Percentiles rank a stretch among this genome's conserved stretches.
Conservation (phyloP, 2,888 invertebrate species). For the Amorpha juglandis region DNA sequence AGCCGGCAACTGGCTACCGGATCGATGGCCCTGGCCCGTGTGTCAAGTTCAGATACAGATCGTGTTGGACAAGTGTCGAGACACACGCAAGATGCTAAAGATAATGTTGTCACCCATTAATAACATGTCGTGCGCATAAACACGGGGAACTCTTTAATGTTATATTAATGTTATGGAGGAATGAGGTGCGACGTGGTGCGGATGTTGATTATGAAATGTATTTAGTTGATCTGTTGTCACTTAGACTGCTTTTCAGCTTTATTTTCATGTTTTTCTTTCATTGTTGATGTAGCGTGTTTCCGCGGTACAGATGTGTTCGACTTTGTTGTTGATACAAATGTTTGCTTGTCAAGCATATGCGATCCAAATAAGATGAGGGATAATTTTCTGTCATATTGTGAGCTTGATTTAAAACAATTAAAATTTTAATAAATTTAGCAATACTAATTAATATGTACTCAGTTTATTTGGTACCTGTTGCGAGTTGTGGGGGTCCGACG, state of each 20-base stretch:
- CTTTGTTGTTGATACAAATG: background rate
- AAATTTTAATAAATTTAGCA: no score
- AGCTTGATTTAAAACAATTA: no score
- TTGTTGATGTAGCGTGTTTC: background rate
- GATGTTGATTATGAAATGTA: slow-evolving; percentile 17
- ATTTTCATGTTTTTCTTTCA: no score
- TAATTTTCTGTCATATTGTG: no score
- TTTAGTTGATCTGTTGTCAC: background rate
- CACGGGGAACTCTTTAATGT: slow-evolving; percentile 9
- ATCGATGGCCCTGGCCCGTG: slow-evolving; percentile 32
- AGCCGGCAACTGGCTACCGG: slow-evolving; percentile 22
- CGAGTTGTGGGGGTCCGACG: no score
- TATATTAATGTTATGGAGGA: slow-evolving; percentile 20
- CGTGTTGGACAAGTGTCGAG: slow-evolving; percentile 43
- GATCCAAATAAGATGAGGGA: no score
- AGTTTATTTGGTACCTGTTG: no score
- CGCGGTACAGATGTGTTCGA: background rate
- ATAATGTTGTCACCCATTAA: slow-evolving; percentile 38
- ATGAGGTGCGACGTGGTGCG: background rate
- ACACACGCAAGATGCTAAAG: slow-evolving; percentile 49
- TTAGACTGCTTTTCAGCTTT: background rate
- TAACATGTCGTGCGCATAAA: slow-evolving; percentile 24
- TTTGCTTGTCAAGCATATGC: no score
- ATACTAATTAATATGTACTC: no score
- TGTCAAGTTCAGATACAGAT: slow-evolving; percentile 51